Evolutionary conservation across 2,113 vertebrate genomes (phyloP), one percentile per base, ranked within the genome.

Genomic region (Oncorhynchus gorbuscha): DNA sequence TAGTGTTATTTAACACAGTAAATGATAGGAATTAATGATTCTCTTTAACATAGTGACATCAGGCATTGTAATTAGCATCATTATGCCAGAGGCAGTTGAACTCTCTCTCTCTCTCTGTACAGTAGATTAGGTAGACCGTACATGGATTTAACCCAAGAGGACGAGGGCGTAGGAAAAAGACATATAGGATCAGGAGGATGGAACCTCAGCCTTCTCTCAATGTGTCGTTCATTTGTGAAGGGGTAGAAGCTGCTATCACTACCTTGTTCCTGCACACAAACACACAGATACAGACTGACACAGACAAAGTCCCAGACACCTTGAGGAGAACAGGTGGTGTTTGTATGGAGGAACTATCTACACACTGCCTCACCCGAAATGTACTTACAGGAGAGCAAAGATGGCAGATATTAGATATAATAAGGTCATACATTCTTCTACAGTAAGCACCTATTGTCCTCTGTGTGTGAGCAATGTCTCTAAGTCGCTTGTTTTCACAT

Each of bases 241-340:
- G 91, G 90, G 90, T 91, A 91, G 78, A 79, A 83, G 64, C 77
- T 86, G 87, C 79, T 73, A 7, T n/a, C n/a, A n/a, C n/a, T n/a
- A 62, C 9, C 59, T 7, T 16, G 59, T 24, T 22, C 59, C 59
- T 62, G 59, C 8, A 20, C 59, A 62, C 59, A 39, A 0, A 28
- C 35, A 45, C 39, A 45, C 55, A 39, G 7, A 39, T 8, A 13
- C 16, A 58, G 3, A 14, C 8, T 9, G 1, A 55, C 49, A 55
- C 49, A 18, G 49, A 13, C 14, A 18, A 13, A 55, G 49, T 55
- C 14, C 14, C 13, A 13, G 4, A 55, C 59, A 22, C 59, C 22
- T 62, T 22, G 59, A 22, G n/a, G 59, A 62, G 18, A 62, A 62
- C 59, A 62, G 59, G 59, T 22, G 59, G 59, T 62, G 59, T 58